These are phyloP conservation scores for Malurus cyaneus DNA, from an alignment of 2,113 vertebrate genomes.

Conservation along the genomic window DNA sequence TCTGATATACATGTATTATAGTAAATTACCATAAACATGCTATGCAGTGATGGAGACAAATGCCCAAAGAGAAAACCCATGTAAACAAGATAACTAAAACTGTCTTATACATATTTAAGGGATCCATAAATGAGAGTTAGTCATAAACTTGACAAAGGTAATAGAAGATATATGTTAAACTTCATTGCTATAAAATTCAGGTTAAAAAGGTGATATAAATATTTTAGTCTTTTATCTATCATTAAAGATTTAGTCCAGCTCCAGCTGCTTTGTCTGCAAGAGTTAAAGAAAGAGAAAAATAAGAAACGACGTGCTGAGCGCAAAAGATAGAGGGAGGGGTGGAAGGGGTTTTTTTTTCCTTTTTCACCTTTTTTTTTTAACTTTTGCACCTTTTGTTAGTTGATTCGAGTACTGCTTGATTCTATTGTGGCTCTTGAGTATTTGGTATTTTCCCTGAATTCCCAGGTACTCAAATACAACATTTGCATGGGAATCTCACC, in stretches of 20 bases:
- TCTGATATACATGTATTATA: constrained; percentile 69
- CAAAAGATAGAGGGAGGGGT: no score
- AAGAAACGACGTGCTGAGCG: no score
- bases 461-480: neutral
- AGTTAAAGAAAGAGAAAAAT: no score
- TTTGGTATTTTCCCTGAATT: neutral
- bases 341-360: neutral
- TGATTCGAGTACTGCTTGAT: neutral
- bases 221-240: constrained; percentile 59
- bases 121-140: constrained; percentile 61
- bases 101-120: constrained; percentile 75
- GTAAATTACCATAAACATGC: constrained; percentile 74
- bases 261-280: neutral
- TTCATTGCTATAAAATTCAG: constrained; percentile 64
- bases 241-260: constrained; percentile 57
- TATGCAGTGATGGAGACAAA: constrained; percentile 69
- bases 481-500: neutral
- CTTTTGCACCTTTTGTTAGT: neutral
- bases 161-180: constrained; percentile 64
- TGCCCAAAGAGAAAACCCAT: constrained; percentile 62
- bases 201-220: constrained; percentile 70
- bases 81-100: constrained; percentile 75
- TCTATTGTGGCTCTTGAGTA: neutral
- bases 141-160: constrained; percentile 70
- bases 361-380: neutral